These are phyloP conservation scores for Pachydiplax longipennis DNA, from an alignment of 2,888 invertebrate genomes.

Conservation along the genomic window DNA sequence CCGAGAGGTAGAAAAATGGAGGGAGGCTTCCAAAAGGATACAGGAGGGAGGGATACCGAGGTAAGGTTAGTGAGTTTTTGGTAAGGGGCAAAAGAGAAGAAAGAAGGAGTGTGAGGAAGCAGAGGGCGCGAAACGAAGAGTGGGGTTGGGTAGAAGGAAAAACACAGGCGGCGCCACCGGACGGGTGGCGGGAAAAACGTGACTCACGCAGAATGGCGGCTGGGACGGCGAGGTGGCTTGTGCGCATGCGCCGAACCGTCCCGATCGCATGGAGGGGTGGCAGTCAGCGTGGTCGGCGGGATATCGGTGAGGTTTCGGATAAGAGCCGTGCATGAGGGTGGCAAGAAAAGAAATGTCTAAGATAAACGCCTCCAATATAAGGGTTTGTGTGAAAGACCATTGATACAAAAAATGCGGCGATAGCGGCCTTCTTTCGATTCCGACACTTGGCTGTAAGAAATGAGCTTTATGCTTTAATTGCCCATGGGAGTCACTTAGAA, in stretches of 20 bases:
- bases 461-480: too few relatives aligned
- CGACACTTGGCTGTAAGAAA: too few relatives aligned
- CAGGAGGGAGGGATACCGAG: background rate
- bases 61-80: background rate
- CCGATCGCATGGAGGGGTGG: background rate
- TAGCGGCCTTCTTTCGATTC: background rate
- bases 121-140: background rate
- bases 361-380: background rate
- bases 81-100: background rate
- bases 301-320: background rate
- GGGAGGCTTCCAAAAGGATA: background rate
- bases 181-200: constrained; percentile 42
- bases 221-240: background rate
- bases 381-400: background rate
- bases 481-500: too few relatives aligned
- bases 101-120: background rate
- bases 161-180: constrained; percentile 38
- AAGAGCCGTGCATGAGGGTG: background rate
- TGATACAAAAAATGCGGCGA: background rate
- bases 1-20: background rate
- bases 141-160: background rate
- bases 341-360: background rate
- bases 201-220: constrained; percentile 43
- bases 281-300: background rate
- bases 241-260: background rate